Evolutionary conservation across 2,888 invertebrate genomes (phyloP).

Genomic region (Agrochola macilenta): DNA sequence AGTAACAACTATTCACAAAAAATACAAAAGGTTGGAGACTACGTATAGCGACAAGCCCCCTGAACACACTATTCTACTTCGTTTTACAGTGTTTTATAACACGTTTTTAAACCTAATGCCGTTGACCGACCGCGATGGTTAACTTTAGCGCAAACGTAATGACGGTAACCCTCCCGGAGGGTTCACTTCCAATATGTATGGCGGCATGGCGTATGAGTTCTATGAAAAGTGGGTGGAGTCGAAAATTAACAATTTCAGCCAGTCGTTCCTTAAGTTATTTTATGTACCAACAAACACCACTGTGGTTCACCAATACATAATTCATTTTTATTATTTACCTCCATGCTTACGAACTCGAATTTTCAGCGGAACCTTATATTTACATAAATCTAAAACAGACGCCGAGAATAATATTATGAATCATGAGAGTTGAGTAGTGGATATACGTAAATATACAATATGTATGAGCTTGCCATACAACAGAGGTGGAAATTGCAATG

Average conservation of each 20-base stretch:
- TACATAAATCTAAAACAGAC: slow-evolving; percentile 58
- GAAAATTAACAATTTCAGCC: not conserved
- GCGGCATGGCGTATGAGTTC: too few species aligned
- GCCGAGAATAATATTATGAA: slow-evolving; percentile 54
- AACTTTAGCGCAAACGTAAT: too few species aligned
- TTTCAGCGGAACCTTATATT: slow-evolving; percentile 48
- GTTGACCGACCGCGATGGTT: too few species aligned
- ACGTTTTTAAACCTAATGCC: too few species aligned
- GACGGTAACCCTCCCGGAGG: too few species aligned
- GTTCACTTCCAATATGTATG: too few species aligned
- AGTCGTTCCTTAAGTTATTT: not conserved
- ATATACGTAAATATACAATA: slow-evolving; percentile 53
- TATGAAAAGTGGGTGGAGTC: too few species aligned
- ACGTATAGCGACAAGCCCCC: too few species aligned
- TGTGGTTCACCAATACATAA: slow-evolving; percentile 37
- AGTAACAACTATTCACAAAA: too few species aligned
- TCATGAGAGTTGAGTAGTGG: slow-evolving; percentile 39
- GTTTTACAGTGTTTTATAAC: too few species aligned
- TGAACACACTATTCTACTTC: too few species aligned
- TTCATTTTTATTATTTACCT: slow-evolving; percentile 46
- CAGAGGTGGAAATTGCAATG: slow-evolving; percentile 22
- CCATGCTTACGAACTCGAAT: slow-evolving; percentile 13
- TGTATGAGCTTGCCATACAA: slow-evolving; percentile 44
- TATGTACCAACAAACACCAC: not conserved
- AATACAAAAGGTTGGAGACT: too few species aligned